A percentile compares a stretch with the other conserved stretches of the same genome.
These are phyloP conservation scores for Acomys russatus DNA, from an alignment of 2,797 vertebrate species.

Conservation along the genomic window DNA sequence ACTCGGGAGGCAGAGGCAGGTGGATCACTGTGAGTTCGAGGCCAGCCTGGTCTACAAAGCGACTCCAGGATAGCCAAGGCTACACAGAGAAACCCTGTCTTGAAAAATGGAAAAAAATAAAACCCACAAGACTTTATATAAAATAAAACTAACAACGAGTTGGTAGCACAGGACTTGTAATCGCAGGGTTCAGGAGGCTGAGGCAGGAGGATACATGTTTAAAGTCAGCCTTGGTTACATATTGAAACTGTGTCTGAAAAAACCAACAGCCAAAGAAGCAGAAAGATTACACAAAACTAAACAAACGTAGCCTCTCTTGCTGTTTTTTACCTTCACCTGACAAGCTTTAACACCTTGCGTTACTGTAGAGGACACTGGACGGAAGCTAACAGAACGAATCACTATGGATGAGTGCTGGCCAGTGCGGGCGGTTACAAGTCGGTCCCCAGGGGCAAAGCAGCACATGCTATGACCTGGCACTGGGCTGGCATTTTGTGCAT, in stretches of 20 bases:
- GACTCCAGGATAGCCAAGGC: too few relatives aligned
- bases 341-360: background rate
- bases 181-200: background rate
- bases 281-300: background rate
- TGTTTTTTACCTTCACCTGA: background rate
- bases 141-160: background rate
- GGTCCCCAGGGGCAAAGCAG: background rate
- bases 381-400: background rate
- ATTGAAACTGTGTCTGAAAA: background rate
- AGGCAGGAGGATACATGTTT: background rate
- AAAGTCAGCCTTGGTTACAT: background rate
- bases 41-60: too few relatives aligned
- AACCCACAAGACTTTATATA: background rate
- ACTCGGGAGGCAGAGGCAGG: too few relatives aligned
- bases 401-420: background rate
- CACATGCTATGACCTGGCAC: too few relatives aligned
- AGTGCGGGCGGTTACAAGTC: accelerated
- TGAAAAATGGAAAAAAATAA: too few relatives aligned
- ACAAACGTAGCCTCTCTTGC: background rate
- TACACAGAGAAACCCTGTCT: too few relatives aligned
- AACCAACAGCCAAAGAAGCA: background rate
- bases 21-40: too few relatives aligned
- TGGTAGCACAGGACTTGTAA: too few relatives aligned
- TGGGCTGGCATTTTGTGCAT: background rate
- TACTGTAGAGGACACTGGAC: background rate